These are phyloP conservation scores for Diabrotica virgifera DNA, from an alignment of 1,140 invertebrate species.

Conservation along the genomic window DNA sequence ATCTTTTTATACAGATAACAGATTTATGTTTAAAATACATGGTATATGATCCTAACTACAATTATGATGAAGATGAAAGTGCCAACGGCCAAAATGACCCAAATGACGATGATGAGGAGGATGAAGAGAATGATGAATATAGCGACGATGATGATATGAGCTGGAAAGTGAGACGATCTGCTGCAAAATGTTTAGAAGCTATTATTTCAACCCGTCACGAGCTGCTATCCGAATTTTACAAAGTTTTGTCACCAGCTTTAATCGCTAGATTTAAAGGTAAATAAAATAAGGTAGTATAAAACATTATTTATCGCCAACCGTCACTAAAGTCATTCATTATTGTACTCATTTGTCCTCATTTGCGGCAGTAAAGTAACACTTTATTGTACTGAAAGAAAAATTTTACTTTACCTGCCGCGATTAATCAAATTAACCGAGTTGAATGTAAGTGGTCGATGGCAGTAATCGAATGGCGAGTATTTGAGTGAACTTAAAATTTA, in stretches of 20 bases:
- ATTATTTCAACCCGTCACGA: conserved; percentile 90
- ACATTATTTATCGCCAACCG: too few relatives aligned
- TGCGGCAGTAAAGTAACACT: too few relatives aligned
- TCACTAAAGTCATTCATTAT: too few relatives aligned
- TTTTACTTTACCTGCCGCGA: too few relatives aligned
- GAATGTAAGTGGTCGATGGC: too few relatives aligned
- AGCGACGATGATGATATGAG: conserved; percentile 99
- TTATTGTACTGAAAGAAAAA: too few relatives aligned
- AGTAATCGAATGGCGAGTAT: too few relatives aligned
- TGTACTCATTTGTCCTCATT: too few relatives aligned
- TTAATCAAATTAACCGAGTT: too few relatives aligned
- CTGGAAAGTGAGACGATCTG: conserved; percentile 94
- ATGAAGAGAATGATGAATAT: conserved; percentile 88
- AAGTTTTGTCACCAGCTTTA: conserved; percentile 81
- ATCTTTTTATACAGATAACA: conserved; percentile 64
- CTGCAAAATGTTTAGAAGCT: conserved; percentile 96
- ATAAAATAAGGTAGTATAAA: not conserved
- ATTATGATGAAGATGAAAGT: conserved; percentile 84
- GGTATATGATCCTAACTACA: conserved; percentile 98
- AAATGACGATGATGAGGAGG: conserved; percentile 63
- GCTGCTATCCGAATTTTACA: conserved; percentile 87
- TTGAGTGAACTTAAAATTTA: too few relatives aligned
- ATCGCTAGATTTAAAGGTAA: conserved; percentile 90
- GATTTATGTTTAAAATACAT: conserved; percentile 88
- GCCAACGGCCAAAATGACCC: conserved; percentile 59